Base-by-base conservation (phyloP, 2,113 vertebrate species). In the Rhinoptilus africanus region DNA sequence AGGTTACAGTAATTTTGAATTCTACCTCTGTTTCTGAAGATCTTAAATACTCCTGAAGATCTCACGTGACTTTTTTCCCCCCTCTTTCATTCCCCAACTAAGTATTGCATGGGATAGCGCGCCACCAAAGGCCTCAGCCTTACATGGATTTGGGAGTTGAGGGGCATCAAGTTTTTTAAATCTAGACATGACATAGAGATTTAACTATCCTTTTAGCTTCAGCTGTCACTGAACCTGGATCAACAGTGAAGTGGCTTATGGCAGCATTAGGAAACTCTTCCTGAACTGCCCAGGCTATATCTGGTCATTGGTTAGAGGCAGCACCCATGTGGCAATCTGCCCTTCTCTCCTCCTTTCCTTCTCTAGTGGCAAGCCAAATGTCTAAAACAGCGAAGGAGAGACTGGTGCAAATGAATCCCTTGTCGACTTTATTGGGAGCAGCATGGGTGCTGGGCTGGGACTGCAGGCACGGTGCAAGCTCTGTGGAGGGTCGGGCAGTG, bases 261-360 rank as follows among this genome's bases (percentile, higher is more conserved):
- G 21, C 21, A 81, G 28, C 57, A n/a, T 26, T 41, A 64, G 20
- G 53, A 76, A 86, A 41, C 30, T 71, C 28, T 43, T 9, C 34
- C 57, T 83, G n/a, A 88, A 47, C 34, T 41, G 18, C 48, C 24
- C 19, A 9, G 28, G 21, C 14, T 74, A 8, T 32, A 63, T 4
- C 10, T 34, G 19, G 32, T 60, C 57, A 86, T 22, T 6, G 2
- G 18, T 32, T 6, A 72, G 43, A 54, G 18, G 18, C 20, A 93
- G n/a, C 45, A 74, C 26, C 9, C 0, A 0, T 1, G 1, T 15
- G 45, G 20, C 10, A 28, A 12, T 10, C 10, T 50, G 16, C 5
- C 15, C 5, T 86, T 71, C 32, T 72, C 21, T 60, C 24, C 68
- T 80, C 39, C 16, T 23, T 50, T 80, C 37, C 6, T 50, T 78